Base-by-base conservation (phyloP, 2,797 vertebrate species). In the Chromis chromis region DNA sequence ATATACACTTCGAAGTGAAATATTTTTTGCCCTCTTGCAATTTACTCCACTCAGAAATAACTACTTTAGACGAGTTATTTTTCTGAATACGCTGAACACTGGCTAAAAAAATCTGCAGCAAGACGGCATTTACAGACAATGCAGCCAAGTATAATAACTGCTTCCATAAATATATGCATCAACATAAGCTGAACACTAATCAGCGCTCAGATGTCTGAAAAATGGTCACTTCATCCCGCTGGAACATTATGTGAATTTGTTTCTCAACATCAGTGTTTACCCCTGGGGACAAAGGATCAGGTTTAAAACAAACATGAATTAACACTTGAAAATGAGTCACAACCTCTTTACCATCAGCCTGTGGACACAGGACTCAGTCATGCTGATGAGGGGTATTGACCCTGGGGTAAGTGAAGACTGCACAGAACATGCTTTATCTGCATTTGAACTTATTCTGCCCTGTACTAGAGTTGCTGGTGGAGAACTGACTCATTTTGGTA, bases 251-350 rank as follows among this genome's bases (percentile, higher is more conserved):
- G 3, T 52, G 46, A 42, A 60, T 56, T 22, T 65, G 60, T 74
- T 74, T 50, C 2, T 48, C 13, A 4, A 60, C 13, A 65, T 60
- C 1, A 10, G 44, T 67, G 33, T 67, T 59, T 64, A 33, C 42
- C 39, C 50, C 13, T 0, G 4, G n/a, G 58, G 36, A 58, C 22
- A 72, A 61, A 42, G 53, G 19, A 71, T 67, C 61, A 61, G 25
- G 58, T 69, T 71, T 5, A 52, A 77, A 79, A 78, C 49, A 75
- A 82, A 76, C 22, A 49, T 17, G 39, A 54, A 69, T 72, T 46
- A 60, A 58, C 49, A 48, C 25, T 58, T 68, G 19, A 60, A 65
- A 65, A 81, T 79, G 59, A 83, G 68, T 79, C 84, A 82, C n/a
- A 24, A 36, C 28, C 21, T 61, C 54, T 79, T 70, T 56, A 53